A percentile compares a stretch with the other conserved stretches of the same genome.
These are phyloP conservation scores for Zhengitettix transpicula DNA, from an alignment of 2,888 invertebrate species.

Conservation along the genomic window DNA sequence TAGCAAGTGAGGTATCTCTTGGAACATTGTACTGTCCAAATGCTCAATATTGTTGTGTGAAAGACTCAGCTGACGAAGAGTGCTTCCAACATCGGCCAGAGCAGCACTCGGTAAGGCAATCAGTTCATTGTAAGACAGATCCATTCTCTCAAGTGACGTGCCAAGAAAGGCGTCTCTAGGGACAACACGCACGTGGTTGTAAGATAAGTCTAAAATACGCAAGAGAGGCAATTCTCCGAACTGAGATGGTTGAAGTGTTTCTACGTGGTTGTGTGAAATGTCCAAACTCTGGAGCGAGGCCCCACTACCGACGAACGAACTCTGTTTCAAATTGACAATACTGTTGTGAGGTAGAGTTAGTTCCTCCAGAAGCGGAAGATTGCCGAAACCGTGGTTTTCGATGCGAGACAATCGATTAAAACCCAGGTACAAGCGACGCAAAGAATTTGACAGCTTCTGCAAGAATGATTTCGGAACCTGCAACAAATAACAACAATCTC, in stretches of 20 bases:
- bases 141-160: constrained; percentile 15
- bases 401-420: constrained; percentile 20
- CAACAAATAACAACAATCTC: too few species aligned
- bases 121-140: constrained; percentile 18
- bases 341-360: constrained; percentile 17
- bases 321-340: constrained; percentile 14
- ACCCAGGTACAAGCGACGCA: constrained; percentile 21
- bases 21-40: constrained; percentile 23
- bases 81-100: constrained; percentile 14
- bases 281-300: constrained; percentile 18
- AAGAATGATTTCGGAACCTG: constrained; percentile 18
- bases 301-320: constrained; percentile 11
- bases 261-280: constrained; percentile 20
- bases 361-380: constrained; percentile 14
- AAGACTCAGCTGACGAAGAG: constrained; percentile 20
- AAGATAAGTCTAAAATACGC: constrained; percentile 16
- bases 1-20: constrained; percentile 19
- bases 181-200: constrained; percentile 16
- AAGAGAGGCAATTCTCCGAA: constrained; percentile 14
- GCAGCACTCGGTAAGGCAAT: constrained; percentile 16
- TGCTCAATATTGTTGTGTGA: constrained; percentile 23
- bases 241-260: constrained; percentile 15
- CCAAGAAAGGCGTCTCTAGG: constrained; percentile 9
- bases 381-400: constrained; percentile 18
- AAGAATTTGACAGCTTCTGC: constrained; percentile 14